phyloP scores from a whole-genome alignment of 2,888 invertebrate species.

The Metallyticus violacea region DNA sequence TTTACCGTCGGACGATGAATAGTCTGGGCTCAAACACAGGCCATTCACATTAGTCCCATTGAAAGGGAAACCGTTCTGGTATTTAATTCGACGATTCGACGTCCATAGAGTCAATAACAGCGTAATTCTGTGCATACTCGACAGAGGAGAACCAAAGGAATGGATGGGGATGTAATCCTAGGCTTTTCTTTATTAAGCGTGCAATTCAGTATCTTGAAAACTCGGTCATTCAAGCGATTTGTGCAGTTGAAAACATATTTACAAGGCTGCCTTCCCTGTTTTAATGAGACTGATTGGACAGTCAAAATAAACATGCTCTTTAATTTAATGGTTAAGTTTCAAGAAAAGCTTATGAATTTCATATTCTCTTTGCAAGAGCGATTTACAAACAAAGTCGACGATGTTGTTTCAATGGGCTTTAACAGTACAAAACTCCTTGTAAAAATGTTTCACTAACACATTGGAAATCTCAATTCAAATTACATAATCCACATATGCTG shows the following conservation, averaged over 20 bases:
- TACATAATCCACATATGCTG: no score
- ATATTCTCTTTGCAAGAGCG: no score
- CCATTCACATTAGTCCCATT: neutral
- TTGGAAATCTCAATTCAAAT: no score
- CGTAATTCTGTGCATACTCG: neutral
- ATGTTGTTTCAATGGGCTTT: no score
- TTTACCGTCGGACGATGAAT: neutral
- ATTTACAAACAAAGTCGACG: no score
- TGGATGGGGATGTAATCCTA: neutral
- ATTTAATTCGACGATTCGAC: neutral
- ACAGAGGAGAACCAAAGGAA: neutral
- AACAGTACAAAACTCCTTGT: no score
- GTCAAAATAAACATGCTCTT: neutral
- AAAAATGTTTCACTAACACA: no score
- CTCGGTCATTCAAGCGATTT: neutral
- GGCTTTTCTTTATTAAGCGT: neutral
- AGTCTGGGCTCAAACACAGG: neutral
- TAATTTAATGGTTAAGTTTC: neutral
- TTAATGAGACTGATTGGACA: neutral
- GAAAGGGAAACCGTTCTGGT: neutral
- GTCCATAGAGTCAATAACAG: neutral
- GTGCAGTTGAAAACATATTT: neutral
- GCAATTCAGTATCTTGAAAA: neutral
- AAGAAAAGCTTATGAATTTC: neutral
- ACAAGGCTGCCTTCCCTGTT: neutral